phyloP scores from a whole-genome alignment of 2,113 vertebrate species.

The Eptesicus fuscus region DNA sequence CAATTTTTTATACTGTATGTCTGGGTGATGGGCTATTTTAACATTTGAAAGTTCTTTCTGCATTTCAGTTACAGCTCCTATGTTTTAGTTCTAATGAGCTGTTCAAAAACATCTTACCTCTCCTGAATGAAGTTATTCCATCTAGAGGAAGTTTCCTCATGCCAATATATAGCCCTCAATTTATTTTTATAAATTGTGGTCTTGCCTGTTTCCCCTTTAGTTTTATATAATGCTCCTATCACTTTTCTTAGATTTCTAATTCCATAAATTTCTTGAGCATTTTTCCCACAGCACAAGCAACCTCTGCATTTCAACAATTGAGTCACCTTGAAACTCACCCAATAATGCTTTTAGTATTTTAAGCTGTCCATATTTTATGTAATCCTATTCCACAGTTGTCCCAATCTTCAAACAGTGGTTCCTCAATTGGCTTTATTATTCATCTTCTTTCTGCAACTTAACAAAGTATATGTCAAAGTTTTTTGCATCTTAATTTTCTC shows the following conservation, averaged over 20 bases:
- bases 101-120: neutral
- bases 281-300: neutral
- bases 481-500: neutral
- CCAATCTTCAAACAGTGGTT: neutral
- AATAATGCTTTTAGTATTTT: slow-evolving; percentile 5
- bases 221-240: neutral
- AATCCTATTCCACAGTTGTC: neutral
- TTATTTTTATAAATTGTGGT: neutral
- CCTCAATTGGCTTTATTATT: neutral
- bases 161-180: neutral
- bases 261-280: neutral
- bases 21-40: neutral
- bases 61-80: neutral
- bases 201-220: neutral
- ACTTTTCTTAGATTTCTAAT: slow-evolving; percentile 15
- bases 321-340: neutral
- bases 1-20: neutral
- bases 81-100: neutral
- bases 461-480: neutral
- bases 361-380: neutral
- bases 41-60: neutral
- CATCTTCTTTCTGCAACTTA: neutral
- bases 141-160: neutral
- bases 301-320: neutral
- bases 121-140: neutral